Percentiles rank a stretch among this genome's conserved stretches.
phyloP scores from a whole-genome alignment of 2,888 invertebrate genomes.

The Tiliacea citrago region DNA sequence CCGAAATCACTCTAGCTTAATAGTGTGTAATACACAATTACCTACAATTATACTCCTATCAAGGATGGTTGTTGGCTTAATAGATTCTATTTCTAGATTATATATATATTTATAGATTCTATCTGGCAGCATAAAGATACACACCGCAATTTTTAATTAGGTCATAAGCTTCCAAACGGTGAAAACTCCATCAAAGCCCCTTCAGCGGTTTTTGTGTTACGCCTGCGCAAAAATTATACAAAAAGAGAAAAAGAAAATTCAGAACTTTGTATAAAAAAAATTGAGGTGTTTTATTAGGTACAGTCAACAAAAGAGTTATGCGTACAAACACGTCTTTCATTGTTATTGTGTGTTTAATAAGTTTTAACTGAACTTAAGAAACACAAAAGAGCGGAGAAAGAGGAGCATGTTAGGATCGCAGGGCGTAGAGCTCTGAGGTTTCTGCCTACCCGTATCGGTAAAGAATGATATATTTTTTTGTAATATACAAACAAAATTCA shows the following conservation, averaged over 20 bases:
- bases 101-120: too few relatives aligned
- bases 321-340: not conserved
- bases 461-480: not conserved
- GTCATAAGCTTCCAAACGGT: slow-evolving; percentile 28
- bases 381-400: not conserved
- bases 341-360: slow-evolving; percentile 24
- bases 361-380: not conserved
- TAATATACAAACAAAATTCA: not conserved
- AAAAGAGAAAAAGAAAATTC: slow-evolving; percentile 8
- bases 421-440: not conserved
- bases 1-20: not conserved
- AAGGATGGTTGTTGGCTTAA: not conserved
- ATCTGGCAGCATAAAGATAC: slow-evolving; percentile 9
- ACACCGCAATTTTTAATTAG: slow-evolving; percentile 48
- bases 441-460: not conserved
- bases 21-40: not conserved
- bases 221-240: slow-evolving; percentile 16
- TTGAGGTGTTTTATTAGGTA: slow-evolving; percentile 8
- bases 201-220: slow-evolving; percentile 28
- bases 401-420: not conserved
- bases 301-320: slow-evolving; percentile 15
- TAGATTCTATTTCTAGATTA: too few relatives aligned
- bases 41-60: not conserved
- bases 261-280: slow-evolving; percentile 1
- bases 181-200: slow-evolving; percentile 28